phyloP scores from a whole-genome alignment of 2,888 invertebrate genomes.

The Choreutis nemorana region DNA sequence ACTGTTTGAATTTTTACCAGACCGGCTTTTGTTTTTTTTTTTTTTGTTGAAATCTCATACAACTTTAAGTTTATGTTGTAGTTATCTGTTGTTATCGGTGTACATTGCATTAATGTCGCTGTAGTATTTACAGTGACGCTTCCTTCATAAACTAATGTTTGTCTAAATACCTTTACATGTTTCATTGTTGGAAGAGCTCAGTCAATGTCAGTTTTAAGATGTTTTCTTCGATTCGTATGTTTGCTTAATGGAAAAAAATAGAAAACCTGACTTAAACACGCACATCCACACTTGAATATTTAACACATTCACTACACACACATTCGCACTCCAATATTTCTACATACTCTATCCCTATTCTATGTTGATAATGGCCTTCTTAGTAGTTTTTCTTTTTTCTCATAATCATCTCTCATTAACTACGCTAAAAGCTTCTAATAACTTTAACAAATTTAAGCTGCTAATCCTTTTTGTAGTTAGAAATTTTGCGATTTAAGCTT shows the following conservation, averaged over 20 bases:
- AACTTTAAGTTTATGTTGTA: too few relatives aligned
- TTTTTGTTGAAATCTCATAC: too few relatives aligned
- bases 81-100: constrained; percentile 3
- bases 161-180: too few relatives aligned
- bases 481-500: constrained; percentile 38
- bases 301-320: constrained; percentile 15
- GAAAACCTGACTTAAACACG: too few relatives aligned
- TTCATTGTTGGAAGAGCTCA: too few relatives aligned
- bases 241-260: too few relatives aligned
- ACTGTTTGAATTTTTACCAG: too few relatives aligned
- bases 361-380: constrained; percentile 6
- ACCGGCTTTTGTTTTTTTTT: too few relatives aligned
- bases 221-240: constrained; percentile 43
- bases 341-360: constrained; percentile 1
- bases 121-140: too few relatives aligned
- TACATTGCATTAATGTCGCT: constrained; percentile 4
- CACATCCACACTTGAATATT: constrained; percentile 11
- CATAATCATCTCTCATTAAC: constrained; percentile 16
- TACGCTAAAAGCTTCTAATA: constrained; percentile 34
- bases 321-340: constrained; percentile 8
- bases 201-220: too few relatives aligned
- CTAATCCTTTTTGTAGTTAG: constrained; percentile 35
- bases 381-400: constrained; percentile 10
- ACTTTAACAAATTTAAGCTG: constrained; percentile 23
- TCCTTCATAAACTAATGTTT: too few relatives aligned